Evolutionary conservation across 1,140 invertebrate genomes (phyloP).

Genomic region (Eumeta japonica): DNA sequence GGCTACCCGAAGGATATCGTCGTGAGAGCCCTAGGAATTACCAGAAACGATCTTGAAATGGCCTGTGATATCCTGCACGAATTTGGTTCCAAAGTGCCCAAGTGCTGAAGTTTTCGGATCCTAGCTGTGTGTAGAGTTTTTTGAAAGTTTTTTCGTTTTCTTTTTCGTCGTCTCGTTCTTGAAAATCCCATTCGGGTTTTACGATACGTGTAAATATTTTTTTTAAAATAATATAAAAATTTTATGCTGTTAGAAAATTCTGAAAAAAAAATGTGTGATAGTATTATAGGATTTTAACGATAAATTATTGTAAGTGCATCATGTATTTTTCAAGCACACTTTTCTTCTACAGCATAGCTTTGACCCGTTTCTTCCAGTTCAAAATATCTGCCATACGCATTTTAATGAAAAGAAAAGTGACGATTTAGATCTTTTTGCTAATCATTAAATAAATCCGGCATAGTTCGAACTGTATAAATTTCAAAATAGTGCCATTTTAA

Average conservation of each 20-base stretch:
- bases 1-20: slow-evolving; percentile 89
- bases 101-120: slow-evolving; percentile 17
- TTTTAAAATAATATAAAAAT: slow-evolving; percentile 1
- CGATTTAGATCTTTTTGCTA: no score
- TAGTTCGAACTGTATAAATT: no score
- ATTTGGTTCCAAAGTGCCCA: slow-evolving; percentile 63
- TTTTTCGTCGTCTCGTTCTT: no score
- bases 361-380: no score
- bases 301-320: no score
- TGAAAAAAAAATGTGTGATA: slow-evolving; percentile 26
- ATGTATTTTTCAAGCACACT: slow-evolving; percentile 14
- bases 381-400: no score
- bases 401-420: no score
- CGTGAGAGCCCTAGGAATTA: slow-evolving; percentile 85
- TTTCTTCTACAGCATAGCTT: slow-evolving; percentile 13
- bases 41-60: slow-evolving; percentile 91
- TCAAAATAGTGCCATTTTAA: no score
- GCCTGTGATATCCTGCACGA: slow-evolving; percentile 92
- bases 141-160: no score
- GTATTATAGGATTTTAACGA: no score
- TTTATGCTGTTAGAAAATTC: slow-evolving; percentile 7
- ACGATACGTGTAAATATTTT: neutral
- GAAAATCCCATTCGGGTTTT: slow-evolving; percentile 3
- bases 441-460: no score
- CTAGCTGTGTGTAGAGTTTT: slow-evolving; percentile 5